These are phyloP conservation scores for Ophiothrix spiculata DNA, from an alignment of 35 echinoderm and acorn worm genomes.

Conservation along the genomic window DNA sequence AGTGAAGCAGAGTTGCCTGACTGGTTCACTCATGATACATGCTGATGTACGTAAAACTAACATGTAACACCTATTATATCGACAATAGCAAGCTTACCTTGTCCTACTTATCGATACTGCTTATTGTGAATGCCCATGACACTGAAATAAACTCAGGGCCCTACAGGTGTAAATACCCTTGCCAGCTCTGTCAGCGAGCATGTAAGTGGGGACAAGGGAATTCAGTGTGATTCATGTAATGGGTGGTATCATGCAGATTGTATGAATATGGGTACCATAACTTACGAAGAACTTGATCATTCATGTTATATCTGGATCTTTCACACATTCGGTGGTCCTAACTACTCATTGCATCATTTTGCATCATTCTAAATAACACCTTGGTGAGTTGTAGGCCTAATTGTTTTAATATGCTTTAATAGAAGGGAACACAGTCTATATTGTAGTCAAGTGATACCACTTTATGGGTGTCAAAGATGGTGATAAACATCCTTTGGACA, in stretches of 20 bases:
- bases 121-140: slow-evolving; percentile 5
- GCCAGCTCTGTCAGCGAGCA: slow-evolving; percentile 15
- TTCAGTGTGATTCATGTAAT: slow-evolving; percentile 20
- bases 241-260: slow-evolving; percentile 16
- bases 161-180: slow-evolving; percentile 19
- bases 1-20: neutral
- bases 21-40: slow-evolving; percentile 1
- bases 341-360: no score
- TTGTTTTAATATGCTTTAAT: no score
- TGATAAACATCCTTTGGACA: no score
- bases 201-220: slow-evolving; percentile 13
- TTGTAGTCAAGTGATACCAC: no score
- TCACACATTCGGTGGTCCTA: neutral
- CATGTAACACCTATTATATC: neutral
- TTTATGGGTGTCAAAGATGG: no score
- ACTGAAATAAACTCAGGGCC: slow-evolving; percentile 10
- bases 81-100: neutral
- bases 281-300: slow-evolving; percentile 9
- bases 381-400: no score
- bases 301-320: neutral
- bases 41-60: neutral
- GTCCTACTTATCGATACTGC: slow-evolving; percentile 1
- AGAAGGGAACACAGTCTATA: no score
- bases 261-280: slow-evolving; percentile 25
- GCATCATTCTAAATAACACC: no score